Conservation (phyloP, 2,113 vertebrate species). For the Danionella cerebrum region DNA sequence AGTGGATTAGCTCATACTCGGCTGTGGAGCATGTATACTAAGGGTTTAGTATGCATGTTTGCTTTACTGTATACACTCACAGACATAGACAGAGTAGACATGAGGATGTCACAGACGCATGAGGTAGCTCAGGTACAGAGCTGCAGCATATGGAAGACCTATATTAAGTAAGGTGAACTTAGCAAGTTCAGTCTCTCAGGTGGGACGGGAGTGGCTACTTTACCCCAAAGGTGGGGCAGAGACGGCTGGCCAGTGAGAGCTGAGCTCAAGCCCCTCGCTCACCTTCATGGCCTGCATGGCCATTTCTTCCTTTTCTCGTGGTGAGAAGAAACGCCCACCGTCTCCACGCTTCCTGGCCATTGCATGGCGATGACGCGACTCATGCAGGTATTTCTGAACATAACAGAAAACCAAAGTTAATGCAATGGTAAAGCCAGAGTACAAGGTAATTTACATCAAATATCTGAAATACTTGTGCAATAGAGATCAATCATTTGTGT, state of each 20-base stretch:
- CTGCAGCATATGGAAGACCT: not conserved
- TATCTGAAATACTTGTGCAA: no score
- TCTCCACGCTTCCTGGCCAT: constrained; percentile 95
- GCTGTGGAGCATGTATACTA: not conserved
- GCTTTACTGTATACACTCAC: not conserved
- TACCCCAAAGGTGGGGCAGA: constrained; percentile 28
- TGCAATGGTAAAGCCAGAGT: no score
- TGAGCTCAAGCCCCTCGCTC: constrained; percentile 32
- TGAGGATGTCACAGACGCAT: not conserved
- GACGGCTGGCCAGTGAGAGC: constrained; percentile 21
- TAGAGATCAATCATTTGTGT: no score
- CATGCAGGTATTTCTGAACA: constrained; percentile 95
- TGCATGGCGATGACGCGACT: constrained; percentile 91
- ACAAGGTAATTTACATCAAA: no score
- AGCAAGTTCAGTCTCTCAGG: not conserved
- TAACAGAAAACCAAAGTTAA: no score
- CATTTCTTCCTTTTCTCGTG: constrained; percentile 88
- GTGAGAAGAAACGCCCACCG: constrained; percentile 93
- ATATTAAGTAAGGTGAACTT: not conserved
- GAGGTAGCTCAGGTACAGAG: constrained; percentile 5
- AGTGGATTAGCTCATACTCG: not conserved
- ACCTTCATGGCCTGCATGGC: constrained; percentile 47
- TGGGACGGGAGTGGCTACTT: not conserved
- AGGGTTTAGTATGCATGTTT: constrained; percentile 3
- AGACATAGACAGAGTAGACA: not conserved